Base-by-base conservation (phyloP, 2,113 vertebrate species). In the Microcebus lehilahytsara region DNA sequence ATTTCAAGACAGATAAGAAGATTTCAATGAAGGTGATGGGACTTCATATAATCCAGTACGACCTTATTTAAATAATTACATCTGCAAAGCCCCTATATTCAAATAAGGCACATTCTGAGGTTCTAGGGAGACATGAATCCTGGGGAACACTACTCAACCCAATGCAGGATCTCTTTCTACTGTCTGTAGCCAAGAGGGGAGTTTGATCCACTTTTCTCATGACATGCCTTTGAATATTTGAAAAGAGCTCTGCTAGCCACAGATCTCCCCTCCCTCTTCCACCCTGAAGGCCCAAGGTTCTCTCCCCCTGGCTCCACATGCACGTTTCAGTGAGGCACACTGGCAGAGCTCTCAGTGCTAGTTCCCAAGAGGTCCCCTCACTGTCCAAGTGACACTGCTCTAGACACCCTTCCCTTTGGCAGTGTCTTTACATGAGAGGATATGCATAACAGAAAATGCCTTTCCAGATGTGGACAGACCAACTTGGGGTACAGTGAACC, bases 231-330 rank as follows among this genome's bases (percentile, higher is more conserved):
- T 7, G 14, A 46, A 19, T 66, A 79, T 22, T 93, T 23, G 40
- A 69, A 51, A 89, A 64, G 42, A 81, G 25, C 27, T 40, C 9
- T 72, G 1, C 9, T 23, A 9, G 22, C 64, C 34, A 17, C 34
- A 72, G 32, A 17, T 17, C 14, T 58, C 25, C 64, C 62, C 64
- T 77, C 32, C 11, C 20, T 27, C 23, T 1, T n/a, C n/a, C 0
- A 17, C 9, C 12, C 27, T 2, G 17, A 0, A 23, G 46, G 49
- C 4, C 19, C 1, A 14, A 34, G 37, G 23, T 6, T 9, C 42
- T 56, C 30, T 92, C 34, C 60, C 9, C 64, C 62, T 42, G 14
- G 9, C 22, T 32, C 1, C 3, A n/a, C 22, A 0, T 3, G 1
- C 16, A 5, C 20, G 5, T 2, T 37, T 23, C 6, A n/a, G 14